Conservation (phyloP, 2,113 vertebrate genomes). For the Poeciliopsis retropinna region DNA sequence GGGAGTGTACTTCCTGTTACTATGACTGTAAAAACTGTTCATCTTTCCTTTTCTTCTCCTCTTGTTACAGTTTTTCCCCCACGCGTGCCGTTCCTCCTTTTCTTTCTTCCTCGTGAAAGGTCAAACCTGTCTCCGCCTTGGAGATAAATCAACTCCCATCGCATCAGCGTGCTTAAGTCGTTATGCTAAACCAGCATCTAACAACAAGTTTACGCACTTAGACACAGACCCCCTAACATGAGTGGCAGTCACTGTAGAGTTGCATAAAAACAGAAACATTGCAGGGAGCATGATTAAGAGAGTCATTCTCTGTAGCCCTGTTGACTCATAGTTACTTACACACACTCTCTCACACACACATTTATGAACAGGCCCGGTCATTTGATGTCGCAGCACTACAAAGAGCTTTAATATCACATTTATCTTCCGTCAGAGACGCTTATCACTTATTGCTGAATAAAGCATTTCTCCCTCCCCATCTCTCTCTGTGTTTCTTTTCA, state of each 20-base stretch:
- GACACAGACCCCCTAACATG: constrained; percentile 11
- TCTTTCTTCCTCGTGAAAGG: constrained; percentile 52
- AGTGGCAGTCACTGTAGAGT: constrained; percentile 30
- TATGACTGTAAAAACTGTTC: neutral
- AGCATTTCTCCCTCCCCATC: constrained; percentile 2
- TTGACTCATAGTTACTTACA: constrained; percentile 1
- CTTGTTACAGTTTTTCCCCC: neutral
- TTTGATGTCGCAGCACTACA: constrained; percentile 31
- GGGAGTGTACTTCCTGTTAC: no score
- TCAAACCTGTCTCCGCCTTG: constrained; percentile 50
- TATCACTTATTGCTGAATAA: constrained; percentile 58
- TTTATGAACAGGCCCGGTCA: neutral
- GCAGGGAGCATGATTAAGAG: constrained; percentile 29
- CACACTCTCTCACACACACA: neutral
- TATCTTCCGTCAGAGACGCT: constrained; percentile 56
- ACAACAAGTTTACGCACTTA: constrained; percentile 6
- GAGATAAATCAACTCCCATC: constrained; percentile 66
- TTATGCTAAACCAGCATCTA: constrained; percentile 28
- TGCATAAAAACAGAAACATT: constrained; percentile 32
- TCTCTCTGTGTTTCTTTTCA: constrained; percentile 5
- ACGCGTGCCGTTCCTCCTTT: constrained; percentile 4
- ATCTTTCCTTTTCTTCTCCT: neutral
- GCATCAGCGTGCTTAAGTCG: constrained; percentile 49
- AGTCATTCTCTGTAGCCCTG: constrained; percentile 13
- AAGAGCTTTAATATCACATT: constrained; percentile 53